These are phyloP conservation scores for Lutraria rhynchaena DNA, from an alignment of 1,140 invertebrate species.

Conservation along the genomic window DNA sequence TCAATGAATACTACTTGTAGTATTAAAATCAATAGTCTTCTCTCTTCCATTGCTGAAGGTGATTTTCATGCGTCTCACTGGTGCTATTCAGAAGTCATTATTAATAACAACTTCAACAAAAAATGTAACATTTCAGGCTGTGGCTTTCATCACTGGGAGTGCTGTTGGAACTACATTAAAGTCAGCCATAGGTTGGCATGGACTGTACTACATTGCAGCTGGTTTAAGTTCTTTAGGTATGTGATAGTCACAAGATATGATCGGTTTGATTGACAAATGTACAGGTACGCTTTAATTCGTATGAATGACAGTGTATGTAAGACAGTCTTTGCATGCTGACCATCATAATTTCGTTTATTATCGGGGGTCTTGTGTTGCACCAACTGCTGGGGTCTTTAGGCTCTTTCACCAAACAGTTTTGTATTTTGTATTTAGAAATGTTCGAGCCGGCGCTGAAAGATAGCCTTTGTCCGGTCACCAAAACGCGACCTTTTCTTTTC, in stretches of 20 bases:
- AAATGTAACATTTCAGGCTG: conserved; percentile 31
- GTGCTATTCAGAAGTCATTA: too few relatives aligned
- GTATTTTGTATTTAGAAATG: not conserved
- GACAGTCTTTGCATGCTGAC: too few relatives aligned
- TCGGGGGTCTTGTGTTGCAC: too few relatives aligned
- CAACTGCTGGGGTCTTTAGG: too few relatives aligned
- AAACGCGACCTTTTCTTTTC: not conserved
- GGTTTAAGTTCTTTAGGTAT: conserved; percentile 19
- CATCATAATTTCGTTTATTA: too few relatives aligned
- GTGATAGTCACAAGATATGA: not conserved
- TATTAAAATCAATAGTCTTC: not conserved
- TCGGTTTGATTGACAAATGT: too few relatives aligned
- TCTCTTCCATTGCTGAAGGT: not conserved
- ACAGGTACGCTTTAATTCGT: too few relatives aligned
- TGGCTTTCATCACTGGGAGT: not conserved
- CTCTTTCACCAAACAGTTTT: not conserved
- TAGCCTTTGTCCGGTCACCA: not conserved
- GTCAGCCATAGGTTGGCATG: conserved; percentile 43
- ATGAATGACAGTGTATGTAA: too few relatives aligned
- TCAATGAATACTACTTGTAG: not conserved
- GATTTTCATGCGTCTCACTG: too few relatives aligned
- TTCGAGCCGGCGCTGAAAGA: not conserved
- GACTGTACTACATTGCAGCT: conserved; percentile 40
- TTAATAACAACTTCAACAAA: too few relatives aligned
- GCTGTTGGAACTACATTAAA: not conserved